phyloP scores from a whole-genome alignment of 2,888 invertebrate genomes.

The Epistrophe grossulariae region DNA sequence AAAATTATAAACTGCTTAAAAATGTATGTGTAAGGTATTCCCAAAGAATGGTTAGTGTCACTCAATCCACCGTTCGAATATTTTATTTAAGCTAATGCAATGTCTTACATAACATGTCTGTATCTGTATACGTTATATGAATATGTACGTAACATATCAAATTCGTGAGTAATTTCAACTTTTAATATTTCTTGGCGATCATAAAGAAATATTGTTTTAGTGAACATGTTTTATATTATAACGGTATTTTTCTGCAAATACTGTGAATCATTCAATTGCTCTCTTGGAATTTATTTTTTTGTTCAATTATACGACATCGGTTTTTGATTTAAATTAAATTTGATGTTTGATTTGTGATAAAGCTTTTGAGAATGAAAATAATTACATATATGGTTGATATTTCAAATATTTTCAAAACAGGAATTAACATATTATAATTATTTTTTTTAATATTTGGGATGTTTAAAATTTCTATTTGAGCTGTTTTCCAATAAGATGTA shows the following conservation, averaged over 20 bases:
- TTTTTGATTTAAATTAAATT: too few relatives aligned
- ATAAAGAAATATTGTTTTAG: not conserved
- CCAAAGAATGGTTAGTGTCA: not conserved
- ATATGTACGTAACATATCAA: not conserved
- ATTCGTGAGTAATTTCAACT: not conserved
- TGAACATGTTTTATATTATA: not conserved
- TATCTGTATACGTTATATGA: not conserved
- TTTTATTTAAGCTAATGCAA: not conserved
- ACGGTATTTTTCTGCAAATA: not conserved
- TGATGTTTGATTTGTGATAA: not conserved
- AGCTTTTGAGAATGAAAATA: not conserved
- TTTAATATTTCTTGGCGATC: not conserved
- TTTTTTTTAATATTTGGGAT: too few relatives aligned
- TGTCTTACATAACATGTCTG: not conserved
- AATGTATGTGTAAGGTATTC: not conserved
- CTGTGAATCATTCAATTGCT: not conserved
- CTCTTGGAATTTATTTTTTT: not conserved
- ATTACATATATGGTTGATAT: too few relatives aligned
- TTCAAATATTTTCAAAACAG: too few relatives aligned
- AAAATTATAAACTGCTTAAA: slow-evolving; percentile 28
- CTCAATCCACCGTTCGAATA: not conserved
- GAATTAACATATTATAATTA: too few relatives aligned
- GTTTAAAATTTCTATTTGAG: too few relatives aligned
- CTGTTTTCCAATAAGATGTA: too few relatives aligned
- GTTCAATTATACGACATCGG: not conserved